phyloP scores from a whole-genome alignment of 2,888 invertebrate species.

The Elegia similella region DNA sequence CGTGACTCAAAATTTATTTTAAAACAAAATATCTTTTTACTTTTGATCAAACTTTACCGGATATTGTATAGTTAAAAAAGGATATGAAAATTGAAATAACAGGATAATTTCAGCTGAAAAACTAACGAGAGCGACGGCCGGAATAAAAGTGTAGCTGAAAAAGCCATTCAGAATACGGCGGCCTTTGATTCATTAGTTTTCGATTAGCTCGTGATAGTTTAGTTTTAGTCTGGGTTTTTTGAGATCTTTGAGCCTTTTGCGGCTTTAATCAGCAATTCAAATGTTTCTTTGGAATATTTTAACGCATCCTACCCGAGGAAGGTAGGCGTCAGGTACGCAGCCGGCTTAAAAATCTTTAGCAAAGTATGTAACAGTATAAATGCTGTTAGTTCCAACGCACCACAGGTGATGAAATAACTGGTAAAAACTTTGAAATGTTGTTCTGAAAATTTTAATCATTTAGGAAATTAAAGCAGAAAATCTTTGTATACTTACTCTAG shows the following conservation, averaged over 20 bases:
- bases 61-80: not conserved
- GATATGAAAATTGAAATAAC: conserved; percentile 45
- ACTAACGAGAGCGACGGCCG: conserved; percentile 62
- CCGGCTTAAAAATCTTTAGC: too few relatives aligned
- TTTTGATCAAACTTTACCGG: not conserved
- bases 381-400: too few relatives aligned
- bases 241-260: conserved; percentile 9
- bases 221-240: conserved; percentile 30
- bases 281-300: too few relatives aligned
- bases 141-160: conserved; percentile 55
- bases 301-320: too few relatives aligned
- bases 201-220: conserved; percentile 64
- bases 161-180: conserved; percentile 60
- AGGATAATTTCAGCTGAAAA: conserved; percentile 64
- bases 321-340: too few relatives aligned
- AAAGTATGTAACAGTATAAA: too few relatives aligned
- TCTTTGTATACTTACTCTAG: too few relatives aligned
- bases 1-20: not conserved
- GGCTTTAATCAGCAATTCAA: conserved; percentile 7
- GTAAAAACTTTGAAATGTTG: too few relatives aligned
- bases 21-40: not conserved
- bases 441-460: not conserved
- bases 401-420: too few relatives aligned
- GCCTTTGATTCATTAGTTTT: conserved; percentile 79
- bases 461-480: not conserved